A percentile compares a stretch with the other conserved stretches of the same genome.
These are phyloP conservation scores for Sinodicranocentrus sp. DNA, from an alignment of 2,888 invertebrate species.

Conservation along the genomic window DNA sequence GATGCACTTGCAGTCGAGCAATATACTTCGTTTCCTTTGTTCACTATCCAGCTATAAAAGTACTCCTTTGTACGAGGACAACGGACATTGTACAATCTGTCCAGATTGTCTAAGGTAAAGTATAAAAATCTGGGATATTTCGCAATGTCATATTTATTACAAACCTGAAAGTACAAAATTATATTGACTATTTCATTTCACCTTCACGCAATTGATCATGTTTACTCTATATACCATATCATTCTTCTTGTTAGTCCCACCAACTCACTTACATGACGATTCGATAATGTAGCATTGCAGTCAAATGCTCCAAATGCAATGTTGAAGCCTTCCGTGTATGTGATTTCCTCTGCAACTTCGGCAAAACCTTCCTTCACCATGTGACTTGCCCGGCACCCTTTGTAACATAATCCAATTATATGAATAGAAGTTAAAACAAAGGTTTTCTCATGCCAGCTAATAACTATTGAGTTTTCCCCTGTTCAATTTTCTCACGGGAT, in stretches of 20 bases:
- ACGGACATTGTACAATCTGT: neutral
- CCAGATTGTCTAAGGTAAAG: slow-evolving; percentile 4
- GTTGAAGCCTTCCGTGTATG: slow-evolving; percentile 44
- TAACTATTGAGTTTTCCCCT: too few species aligned
- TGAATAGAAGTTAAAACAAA: too few species aligned
- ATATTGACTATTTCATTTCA: too few species aligned
- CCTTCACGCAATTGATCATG: too few species aligned
- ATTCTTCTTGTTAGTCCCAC: neutral
- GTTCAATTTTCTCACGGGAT: too few species aligned
- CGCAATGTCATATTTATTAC: slow-evolving; percentile 17
- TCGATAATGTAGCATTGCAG: slow-evolving; percentile 6
- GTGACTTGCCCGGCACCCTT: slow-evolving; percentile 40
- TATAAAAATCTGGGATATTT: slow-evolving; percentile 40
- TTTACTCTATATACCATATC: too few species aligned
- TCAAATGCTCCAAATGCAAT: slow-evolving; percentile 42
- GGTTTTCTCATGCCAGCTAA: too few species aligned
- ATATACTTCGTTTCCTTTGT: slow-evolving; percentile 24
- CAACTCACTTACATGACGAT: slow-evolving; percentile 18
- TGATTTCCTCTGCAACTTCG: slow-evolving; percentile 27
- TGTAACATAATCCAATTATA: too few species aligned
- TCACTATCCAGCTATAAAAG: slow-evolving; percentile 45
- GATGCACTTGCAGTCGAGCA: slow-evolving; percentile 22
- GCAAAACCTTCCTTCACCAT: slow-evolving; percentile 35
- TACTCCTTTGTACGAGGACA: slow-evolving; percentile 23
- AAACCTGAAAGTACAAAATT: slow-evolving; percentile 12